Base-by-base conservation (phyloP, 1,140 invertebrate species). In the Trichonephila inaurata region DNA sequence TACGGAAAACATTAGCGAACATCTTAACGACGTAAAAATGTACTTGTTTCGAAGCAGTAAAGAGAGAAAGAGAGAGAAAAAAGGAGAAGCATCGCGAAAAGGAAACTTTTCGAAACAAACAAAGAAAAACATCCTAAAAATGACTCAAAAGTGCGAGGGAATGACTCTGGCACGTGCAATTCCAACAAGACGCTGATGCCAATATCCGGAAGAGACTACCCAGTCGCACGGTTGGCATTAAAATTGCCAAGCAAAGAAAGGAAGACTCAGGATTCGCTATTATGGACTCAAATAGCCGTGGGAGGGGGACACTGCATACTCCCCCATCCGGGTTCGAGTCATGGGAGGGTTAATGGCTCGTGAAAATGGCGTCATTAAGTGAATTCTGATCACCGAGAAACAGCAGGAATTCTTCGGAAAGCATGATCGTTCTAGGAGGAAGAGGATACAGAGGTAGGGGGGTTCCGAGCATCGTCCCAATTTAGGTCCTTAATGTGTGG, bases 281-380 rank as follows among this genome's bases (percentile, higher is more conserved):
- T 93, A 93, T 93, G 86, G 86, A 81, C 86, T 82, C 72, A 93
- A 93, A 93, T 89, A 69, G 92, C 92, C 81, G 64, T 62, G 85
- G 66, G 85, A 66, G 28, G 85, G 83, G 91, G 66, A 72, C 82
- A 87, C 51, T 85, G 66, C 89, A 77, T 91, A 33, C 64, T 24
- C 82, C 64, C 18, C 83, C 83, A 64, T 40, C 86, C 51, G 66
- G 58, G 61, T 85, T 77, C 83, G 91, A 93, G 62, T 91, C 90
- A 86, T 33, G 81, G 61, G 40, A 58, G 87, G 88, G 93, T 94
- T 94, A 94, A 94, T 94, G 93, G 93, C 88, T 19, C 93, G 93
- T 94, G 88, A 94, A 94, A 94, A 94, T 94, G 88, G 93, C 93
- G 60, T 94, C 93, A 94, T 94, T 94, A 94, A 94, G 93, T 94